Conservation (phyloP, 1,140 invertebrate species). For the Chrysomallon squamiferum region DNA sequence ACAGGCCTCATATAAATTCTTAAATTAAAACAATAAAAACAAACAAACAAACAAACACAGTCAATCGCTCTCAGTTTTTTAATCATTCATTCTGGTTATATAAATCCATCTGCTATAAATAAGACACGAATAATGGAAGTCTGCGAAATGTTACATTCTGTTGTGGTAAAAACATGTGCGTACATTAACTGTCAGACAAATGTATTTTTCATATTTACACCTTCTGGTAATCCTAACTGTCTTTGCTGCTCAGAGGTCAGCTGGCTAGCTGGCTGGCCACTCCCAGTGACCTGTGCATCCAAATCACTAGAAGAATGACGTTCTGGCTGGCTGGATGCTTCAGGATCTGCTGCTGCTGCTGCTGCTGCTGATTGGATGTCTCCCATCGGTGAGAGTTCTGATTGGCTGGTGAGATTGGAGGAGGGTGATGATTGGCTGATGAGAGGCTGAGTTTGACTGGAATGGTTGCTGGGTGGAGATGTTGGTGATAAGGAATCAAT, state of each 20-base stretch:
- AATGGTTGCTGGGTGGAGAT: background rate
- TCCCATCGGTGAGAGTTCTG: conserved; percentile 1
- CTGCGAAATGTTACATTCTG: background rate
- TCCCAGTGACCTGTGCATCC: no score
- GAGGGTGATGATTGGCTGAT: conserved; percentile 5
- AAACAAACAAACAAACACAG: no score
- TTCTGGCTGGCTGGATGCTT: no score
- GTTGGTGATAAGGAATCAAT: background rate
- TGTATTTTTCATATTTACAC: conserved; percentile 19
- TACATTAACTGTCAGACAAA: conserved; percentile 11
- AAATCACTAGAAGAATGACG: no score
- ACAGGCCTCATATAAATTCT: no score
- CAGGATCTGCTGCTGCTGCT: background rate
- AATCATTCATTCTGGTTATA: no score
- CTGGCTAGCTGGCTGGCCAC: background rate
- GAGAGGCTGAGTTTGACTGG: conserved; percentile 4
- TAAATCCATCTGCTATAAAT: no score
- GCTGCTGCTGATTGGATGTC: conserved; percentile 5
- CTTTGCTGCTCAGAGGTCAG: conserved; percentile 20
- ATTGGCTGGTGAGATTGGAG: conserved; percentile 8
- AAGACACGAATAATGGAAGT: no score
- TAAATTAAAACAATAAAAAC: no score
- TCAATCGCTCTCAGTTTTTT: no score
- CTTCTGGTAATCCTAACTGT: conserved; percentile 24
- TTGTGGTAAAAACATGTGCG: background rate